Evolutionary conservation across 2,113 vertebrate genomes (phyloP).

Genomic region (Struthio camelus): DNA sequence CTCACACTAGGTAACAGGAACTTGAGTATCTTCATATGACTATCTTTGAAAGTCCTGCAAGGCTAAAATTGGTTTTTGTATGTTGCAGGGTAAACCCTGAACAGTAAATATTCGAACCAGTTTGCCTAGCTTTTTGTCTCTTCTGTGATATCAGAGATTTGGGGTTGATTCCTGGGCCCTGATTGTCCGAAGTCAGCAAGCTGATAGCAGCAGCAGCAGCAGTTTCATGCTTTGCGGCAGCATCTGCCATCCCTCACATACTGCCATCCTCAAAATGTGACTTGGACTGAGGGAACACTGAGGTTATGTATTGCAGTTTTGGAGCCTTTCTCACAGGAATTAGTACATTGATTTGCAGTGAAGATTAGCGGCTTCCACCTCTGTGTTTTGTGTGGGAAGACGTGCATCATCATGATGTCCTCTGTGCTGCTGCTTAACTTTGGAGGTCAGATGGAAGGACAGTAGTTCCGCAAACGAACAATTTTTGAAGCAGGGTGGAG

Average conservation of each 20-base stretch:
- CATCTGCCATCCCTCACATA: neutral
- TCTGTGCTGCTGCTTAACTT: neutral
- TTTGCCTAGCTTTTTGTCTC: neutral
- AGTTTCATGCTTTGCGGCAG: neutral
- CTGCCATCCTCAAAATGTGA: neutral
- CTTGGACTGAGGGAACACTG: neutral
- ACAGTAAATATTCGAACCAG: neutral
- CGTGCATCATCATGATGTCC: neutral
- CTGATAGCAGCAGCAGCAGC: neutral
- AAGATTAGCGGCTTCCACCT: neutral
- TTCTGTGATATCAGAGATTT: neutral
- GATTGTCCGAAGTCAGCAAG: neutral
- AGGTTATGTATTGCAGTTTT: neutral
- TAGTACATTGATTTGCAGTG: neutral
- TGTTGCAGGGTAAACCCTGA: neutral
- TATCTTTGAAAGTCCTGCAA: constrained; percentile 16
- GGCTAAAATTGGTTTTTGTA: neutral
- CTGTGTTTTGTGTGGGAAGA: neutral
- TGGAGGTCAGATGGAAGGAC: neutral
- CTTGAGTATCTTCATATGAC: neutral
- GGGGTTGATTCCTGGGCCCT: neutral
- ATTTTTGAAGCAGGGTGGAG: neutral
- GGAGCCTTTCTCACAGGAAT: neutral
- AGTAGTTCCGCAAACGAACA: neutral
- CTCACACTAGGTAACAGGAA: constrained; percentile 3